phyloP scores from a whole-genome alignment of 2,888 invertebrate species.

The Troides aeacus region DNA sequence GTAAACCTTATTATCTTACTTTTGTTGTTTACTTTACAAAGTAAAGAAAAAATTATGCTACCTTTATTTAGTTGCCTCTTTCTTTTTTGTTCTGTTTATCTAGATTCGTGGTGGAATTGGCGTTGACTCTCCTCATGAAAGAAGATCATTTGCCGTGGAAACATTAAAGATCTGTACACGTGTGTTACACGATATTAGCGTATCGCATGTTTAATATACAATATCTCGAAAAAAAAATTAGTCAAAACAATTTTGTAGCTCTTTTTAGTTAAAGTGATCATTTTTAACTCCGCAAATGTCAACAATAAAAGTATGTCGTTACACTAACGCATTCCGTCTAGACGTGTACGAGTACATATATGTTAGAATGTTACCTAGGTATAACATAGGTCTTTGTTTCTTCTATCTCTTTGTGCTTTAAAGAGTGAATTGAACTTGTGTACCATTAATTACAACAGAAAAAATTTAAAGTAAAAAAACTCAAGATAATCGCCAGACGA shows the following conservation, averaged over 20 bases:
- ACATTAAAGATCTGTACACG: no score
- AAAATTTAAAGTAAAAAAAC: no score
- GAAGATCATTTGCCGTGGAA: no score
- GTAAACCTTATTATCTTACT: neutral
- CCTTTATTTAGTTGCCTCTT: neutral
- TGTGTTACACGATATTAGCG: neutral
- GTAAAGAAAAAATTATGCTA: neutral
- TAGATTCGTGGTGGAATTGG: no score
- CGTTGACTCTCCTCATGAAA: no score
- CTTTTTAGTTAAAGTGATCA: neutral
- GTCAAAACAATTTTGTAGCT: neutral
- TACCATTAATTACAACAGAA: no score
- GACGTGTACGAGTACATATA: slow-evolving; percentile 1
- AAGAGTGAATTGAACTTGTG: no score
- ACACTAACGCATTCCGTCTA: slow-evolving; percentile 3
- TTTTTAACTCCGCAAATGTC: neutral
- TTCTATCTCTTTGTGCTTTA: no score
- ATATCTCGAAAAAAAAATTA: neutral
- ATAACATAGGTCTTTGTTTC: neutral
- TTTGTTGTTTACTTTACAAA: neutral
- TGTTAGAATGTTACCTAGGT: neutral
- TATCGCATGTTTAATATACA: neutral
- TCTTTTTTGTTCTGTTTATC: neutral
- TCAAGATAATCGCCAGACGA: no score
- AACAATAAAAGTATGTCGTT: neutral